phyloP scores from a whole-genome alignment of 2,113 vertebrate species.

The Chiloscyllium plagiosum region DNA sequence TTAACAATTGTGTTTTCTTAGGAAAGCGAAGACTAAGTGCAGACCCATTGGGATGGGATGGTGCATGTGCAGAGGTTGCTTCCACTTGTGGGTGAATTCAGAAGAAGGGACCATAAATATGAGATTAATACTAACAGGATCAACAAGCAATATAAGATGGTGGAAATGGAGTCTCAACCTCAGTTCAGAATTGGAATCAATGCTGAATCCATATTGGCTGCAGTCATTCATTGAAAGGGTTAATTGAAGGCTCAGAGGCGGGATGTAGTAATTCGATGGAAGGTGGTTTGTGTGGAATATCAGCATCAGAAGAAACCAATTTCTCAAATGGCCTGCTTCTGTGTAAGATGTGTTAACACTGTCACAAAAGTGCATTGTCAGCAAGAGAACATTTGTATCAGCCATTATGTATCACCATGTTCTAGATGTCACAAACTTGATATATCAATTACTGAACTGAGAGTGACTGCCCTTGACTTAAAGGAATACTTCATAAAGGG shows the following conservation, averaged over 20 bases:
- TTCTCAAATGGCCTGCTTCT: neutral
- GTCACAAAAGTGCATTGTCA: neutral
- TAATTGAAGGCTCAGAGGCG: neutral
- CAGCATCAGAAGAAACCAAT: neutral
- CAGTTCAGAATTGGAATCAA: neutral
- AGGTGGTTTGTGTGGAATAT: neutral
- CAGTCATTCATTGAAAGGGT: neutral
- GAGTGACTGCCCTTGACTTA: too few species aligned
- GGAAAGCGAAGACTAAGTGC: neutral
- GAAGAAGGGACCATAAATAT: neutral
- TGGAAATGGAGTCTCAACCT: neutral
- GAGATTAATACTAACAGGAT: neutral
- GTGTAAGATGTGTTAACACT: neutral
- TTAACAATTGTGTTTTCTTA: neutral
- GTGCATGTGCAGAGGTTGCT: neutral
- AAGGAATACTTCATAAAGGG: too few species aligned
- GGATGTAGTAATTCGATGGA: neutral
- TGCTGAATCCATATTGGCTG: neutral
- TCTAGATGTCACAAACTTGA: neutral
- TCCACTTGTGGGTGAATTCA: neutral
- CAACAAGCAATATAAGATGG: neutral
- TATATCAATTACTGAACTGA: neutral
- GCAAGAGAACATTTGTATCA: neutral
- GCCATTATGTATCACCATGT: neutral
- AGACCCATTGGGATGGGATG: neutral